phyloP scores from a whole-genome alignment of 2,797 vertebrate species.

The Sebastes taczanowskii region DNA sequence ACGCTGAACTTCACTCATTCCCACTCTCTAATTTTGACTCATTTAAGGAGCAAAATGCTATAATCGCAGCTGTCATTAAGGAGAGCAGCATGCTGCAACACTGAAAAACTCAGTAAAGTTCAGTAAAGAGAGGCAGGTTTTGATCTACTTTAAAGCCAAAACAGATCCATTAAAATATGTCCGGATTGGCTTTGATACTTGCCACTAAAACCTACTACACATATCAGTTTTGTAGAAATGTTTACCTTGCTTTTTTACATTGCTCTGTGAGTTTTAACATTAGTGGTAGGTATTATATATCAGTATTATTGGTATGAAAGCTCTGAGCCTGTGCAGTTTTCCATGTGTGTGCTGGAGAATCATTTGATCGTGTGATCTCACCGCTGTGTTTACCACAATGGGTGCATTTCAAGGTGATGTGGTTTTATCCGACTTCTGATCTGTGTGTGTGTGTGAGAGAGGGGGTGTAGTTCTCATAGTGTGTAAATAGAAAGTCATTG shows the following conservation, averaged over 20 bases:
- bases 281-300: background rate
- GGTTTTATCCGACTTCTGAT: slow-evolving; percentile 8
- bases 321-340: background rate
- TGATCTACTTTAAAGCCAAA: no score
- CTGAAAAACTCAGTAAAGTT: no score
- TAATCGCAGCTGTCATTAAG: background rate
- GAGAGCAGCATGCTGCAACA: background rate
- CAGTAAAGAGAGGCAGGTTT: no score
- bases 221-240: background rate
- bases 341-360: background rate
- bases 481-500: background rate
- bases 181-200: background rate
- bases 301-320: background rate
- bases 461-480: background rate
- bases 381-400: slow-evolving; percentile 7
- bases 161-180: background rate
- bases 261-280: background rate
- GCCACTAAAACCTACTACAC: background rate
- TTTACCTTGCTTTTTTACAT: background rate
- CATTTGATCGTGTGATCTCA: slow-evolving; percentile 2
- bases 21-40: background rate
- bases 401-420: slow-evolving; percentile 20
- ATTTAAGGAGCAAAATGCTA: background rate
- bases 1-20: background rate
- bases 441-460: background rate